phyloP scores from a whole-genome alignment of 2,888 invertebrate genomes.

The Melipona beecheii region DNA sequence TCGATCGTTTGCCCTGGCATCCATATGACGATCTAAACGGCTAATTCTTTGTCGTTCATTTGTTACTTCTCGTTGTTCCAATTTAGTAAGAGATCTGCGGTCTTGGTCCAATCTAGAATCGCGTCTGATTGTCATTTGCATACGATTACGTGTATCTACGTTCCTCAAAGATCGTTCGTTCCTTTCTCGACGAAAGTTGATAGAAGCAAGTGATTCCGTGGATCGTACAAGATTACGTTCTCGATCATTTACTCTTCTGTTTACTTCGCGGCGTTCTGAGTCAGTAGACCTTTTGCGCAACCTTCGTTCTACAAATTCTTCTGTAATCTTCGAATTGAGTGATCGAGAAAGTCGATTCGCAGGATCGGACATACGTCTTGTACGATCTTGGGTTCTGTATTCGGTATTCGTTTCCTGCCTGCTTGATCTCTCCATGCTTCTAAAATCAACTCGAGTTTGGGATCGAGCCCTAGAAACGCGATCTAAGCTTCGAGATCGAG shows the following conservation, averaged over 20 bases:
- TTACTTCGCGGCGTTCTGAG: conserved; percentile 12
- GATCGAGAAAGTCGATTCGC: conserved; percentile 35
- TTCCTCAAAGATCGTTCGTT: conserved; percentile 11
- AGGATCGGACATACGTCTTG: conserved; percentile 27
- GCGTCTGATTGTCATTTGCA: conserved; percentile 14
- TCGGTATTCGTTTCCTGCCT: neutral
- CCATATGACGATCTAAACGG: conserved; percentile 21
- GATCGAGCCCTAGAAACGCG: conserved; percentile 25
- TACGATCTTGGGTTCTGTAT: conserved; percentile 23
- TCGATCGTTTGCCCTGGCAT: conserved; percentile 4
- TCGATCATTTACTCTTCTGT: conserved; percentile 1
- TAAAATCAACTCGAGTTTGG: conserved; percentile 4
- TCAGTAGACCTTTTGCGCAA: neutral
- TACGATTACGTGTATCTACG: conserved; percentile 18
- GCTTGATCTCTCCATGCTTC: neutral
- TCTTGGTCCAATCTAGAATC: conserved; percentile 23
- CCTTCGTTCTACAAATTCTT: neutral
- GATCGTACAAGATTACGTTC: conserved; percentile 33
- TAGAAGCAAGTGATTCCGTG: conserved; percentile 4
- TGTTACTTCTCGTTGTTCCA: neutral
- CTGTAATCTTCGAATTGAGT: neutral
- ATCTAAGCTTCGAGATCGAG: conserved; percentile 51
- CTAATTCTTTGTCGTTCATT: conserved; percentile 24
- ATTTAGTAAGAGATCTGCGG: conserved; percentile 25
- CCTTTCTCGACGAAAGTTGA: conserved; percentile 31